A percentile compares a stretch with the other conserved stretches of the same genome.
Evolutionary conservation across 2,113 vertebrate species (phyloP).

Genomic region (Urocitellus parryii): DNA sequence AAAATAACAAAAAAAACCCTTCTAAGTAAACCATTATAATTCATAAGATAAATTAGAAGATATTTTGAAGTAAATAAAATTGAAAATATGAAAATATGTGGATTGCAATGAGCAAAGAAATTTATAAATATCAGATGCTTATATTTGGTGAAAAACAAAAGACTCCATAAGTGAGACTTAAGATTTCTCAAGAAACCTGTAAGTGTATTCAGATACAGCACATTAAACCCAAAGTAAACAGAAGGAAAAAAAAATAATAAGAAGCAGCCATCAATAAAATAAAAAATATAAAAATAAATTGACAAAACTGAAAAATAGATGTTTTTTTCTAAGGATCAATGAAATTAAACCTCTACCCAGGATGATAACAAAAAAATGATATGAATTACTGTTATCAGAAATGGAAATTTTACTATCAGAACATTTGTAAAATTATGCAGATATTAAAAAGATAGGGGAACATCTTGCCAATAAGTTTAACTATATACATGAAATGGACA

Average conservation of each 20-base stretch:
- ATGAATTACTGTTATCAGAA: neutral
- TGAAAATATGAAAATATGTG: neutral
- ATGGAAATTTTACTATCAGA: neutral
- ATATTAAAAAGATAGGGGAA: neutral
- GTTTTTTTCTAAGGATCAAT: neutral
- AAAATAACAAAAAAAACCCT: neutral
- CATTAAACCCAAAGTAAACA: neutral
- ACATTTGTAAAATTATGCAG: neutral
- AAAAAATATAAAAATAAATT: neutral
- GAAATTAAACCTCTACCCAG: neutral
- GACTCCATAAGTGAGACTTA: neutral
- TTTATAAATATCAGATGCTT: neutral
- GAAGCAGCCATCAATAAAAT: neutral
- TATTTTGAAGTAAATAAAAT: neutral
- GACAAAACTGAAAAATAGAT: neutral
- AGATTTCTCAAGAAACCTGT: neutral
- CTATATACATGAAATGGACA: neutral
- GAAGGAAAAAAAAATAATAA: neutral
- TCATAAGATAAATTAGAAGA: neutral
- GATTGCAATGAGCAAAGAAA: neutral
- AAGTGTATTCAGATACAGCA: neutral
- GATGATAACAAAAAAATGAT: neutral
- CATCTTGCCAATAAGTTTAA: constrained; percentile 9
- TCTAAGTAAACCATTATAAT: neutral
- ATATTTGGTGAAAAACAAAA: neutral